phyloP scores from a whole-genome alignment of 2,113 vertebrate genomes.

The Hemicordylus capensis region DNA sequence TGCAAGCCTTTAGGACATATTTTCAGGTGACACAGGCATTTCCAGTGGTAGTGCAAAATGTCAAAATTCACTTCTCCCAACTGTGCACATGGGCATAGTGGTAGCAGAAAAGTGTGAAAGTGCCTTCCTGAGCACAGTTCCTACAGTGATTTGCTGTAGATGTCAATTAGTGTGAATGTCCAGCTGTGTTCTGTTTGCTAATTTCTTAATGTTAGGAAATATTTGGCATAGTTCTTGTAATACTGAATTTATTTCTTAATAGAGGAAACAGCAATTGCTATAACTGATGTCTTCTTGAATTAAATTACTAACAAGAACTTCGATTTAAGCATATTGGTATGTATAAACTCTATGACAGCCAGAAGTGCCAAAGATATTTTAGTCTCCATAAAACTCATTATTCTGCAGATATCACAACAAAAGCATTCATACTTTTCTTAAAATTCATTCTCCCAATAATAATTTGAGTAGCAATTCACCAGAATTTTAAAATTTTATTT shows the following conservation, averaged over 20 bases:
- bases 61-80: no score
- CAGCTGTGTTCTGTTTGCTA: no score
- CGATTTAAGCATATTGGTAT: neutral
- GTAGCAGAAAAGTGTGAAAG: no score
- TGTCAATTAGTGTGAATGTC: no score
- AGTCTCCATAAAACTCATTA: neutral
- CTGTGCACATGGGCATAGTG: no score
- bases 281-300: neutral
- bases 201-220: neutral
- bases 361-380: neutral
- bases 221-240: neutral
- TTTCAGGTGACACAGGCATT: no score
- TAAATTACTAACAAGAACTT: no score
- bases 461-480: neutral
- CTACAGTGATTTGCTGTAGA: no score
- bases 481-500: slow-evolving; percentile 3
- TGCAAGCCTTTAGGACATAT: no score
- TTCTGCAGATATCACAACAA: neutral
- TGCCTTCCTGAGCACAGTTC: no score
- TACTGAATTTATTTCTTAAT: slow-evolving; percentile 15
- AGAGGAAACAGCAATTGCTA: neutral
- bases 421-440: neutral
- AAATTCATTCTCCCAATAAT: neutral
- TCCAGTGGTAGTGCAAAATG: no score
- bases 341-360: no score